Percentiles rank a stretch among this genome's conserved stretches.
phyloP scores from a whole-genome alignment of 2,113 vertebrate species.

The Physeter macrocephalus region DNA sequence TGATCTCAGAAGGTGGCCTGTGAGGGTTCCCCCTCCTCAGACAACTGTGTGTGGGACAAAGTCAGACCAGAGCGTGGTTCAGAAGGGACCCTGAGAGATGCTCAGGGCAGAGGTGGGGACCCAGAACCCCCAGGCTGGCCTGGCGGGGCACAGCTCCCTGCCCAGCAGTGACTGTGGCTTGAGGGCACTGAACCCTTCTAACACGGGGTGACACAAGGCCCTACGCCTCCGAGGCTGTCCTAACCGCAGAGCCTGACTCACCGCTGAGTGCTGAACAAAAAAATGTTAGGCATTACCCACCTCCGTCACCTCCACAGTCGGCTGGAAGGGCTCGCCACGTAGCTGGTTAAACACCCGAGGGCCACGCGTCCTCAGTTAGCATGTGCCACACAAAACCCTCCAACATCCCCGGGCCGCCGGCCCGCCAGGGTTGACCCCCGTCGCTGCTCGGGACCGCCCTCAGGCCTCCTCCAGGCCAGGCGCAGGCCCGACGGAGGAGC shows the following conservation, averaged over 20 bases:
- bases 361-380: background rate
- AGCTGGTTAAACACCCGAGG: too few species aligned
- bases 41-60: background rate
- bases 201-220: background rate
- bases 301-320: background rate
- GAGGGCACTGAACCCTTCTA: background rate
- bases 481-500: background rate
- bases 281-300: rapidly evolving
- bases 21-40: background rate
- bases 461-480: background rate
- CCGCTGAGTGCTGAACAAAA: background rate
- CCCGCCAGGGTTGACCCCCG: background rate
- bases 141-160: background rate
- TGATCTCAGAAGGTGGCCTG: background rate
- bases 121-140: background rate
- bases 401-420: rapidly evolving
- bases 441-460: too few species aligned
- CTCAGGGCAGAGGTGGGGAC: background rate
- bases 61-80: background rate
- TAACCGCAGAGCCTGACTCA: background rate
- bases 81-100: background rate
- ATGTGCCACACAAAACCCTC: background rate
- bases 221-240: rapidly evolving
- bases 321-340: background rate
- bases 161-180: background rate